phyloP scores from a whole-genome alignment of 2,113 vertebrate genomes.

The Nettapus auritus region DNA sequence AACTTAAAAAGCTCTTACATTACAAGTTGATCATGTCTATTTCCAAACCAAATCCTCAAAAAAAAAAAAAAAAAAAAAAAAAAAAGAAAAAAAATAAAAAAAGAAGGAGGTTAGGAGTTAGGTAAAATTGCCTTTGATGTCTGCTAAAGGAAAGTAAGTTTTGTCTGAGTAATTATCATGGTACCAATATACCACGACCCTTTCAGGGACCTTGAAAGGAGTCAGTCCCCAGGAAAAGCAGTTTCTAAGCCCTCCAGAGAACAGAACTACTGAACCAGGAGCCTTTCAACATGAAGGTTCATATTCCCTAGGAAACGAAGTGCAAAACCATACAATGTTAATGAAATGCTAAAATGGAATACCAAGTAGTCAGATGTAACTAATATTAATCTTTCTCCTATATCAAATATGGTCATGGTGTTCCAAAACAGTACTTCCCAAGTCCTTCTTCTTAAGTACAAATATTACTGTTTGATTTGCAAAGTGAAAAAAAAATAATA shows the following conservation, averaged over 20 bases:
- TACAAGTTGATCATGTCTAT: neutral
- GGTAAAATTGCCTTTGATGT: neutral
- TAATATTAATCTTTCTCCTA: neutral
- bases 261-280: neutral
- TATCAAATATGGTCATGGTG: neutral
- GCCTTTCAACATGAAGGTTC: neutral
- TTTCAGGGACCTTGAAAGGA: neutral
- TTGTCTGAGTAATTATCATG: neutral
- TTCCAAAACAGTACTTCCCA: neutral
- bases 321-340: neutral
- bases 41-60: neutral
- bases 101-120: neutral
- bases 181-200: neutral
- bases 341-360: neutral
- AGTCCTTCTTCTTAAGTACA: neutral
- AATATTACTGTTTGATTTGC: neutral
- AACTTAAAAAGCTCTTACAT: neutral
- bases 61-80: neutral
- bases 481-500: neutral
- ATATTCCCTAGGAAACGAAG: neutral
- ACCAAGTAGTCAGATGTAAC: neutral
- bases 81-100: neutral
- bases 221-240: neutral
- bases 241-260: neutral
- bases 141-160: neutral